phyloP scores from a whole-genome alignment of 2,888 invertebrate genomes.

The Agriopis aurantiaria region DNA sequence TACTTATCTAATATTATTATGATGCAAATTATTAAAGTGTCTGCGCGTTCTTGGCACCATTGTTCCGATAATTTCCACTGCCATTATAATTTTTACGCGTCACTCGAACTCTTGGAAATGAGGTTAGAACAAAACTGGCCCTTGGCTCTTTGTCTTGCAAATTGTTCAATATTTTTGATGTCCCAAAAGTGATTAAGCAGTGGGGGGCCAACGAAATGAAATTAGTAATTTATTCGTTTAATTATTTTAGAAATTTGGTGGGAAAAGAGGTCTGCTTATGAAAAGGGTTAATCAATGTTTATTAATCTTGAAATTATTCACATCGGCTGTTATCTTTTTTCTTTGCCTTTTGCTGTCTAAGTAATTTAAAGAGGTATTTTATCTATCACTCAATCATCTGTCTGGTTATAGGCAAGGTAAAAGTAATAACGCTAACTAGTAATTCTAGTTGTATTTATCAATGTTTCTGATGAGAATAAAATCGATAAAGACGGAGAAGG shows the following conservation, averaged over 20 bases:
- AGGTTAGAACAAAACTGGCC: constrained; percentile 26
- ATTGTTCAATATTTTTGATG: constrained; percentile 42
- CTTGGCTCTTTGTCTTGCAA: constrained; percentile 35
- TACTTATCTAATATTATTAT: background rate
- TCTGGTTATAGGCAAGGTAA: too few species aligned
- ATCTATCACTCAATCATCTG: too few species aligned
- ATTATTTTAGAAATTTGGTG: constrained; percentile 42
- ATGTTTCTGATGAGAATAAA: too few species aligned
- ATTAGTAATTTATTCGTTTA: constrained; percentile 46
- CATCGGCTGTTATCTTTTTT: background rate
- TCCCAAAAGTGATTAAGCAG: constrained; percentile 41
- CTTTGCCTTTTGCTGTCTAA: too few species aligned
- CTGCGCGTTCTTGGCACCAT: constrained; percentile 23
- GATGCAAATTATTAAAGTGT: constrained; percentile 12
- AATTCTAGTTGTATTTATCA: too few species aligned
- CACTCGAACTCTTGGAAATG: constrained; percentile 34
- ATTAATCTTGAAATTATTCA: background rate
- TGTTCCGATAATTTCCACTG: constrained; percentile 34
- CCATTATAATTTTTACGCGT: constrained; percentile 45
- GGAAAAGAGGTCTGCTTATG: constrained; percentile 10
- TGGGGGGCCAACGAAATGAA: constrained; percentile 41
- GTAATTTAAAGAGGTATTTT: too few species aligned
- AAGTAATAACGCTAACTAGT: too few species aligned
- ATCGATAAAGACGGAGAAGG: too few species aligned
- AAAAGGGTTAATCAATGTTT: constrained; percentile 7